Conservation (phyloP, 2,888 invertebrate genomes). For the Endotricha flammealis region DNA sequence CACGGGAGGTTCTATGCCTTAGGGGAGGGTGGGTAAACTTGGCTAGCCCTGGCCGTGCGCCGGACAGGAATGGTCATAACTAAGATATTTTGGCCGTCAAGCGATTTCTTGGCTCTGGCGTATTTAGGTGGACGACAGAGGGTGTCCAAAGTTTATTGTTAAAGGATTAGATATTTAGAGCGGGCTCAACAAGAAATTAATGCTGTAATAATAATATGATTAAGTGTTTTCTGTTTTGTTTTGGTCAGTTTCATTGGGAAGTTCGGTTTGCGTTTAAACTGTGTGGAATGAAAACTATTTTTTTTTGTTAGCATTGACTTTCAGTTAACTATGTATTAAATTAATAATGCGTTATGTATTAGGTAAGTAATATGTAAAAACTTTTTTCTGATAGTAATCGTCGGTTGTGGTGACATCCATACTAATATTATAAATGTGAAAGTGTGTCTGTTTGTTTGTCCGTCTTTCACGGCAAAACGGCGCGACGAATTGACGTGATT, state of each 20-base stretch:
- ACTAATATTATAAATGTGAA: too few relatives aligned
- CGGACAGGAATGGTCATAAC: slow-evolving; percentile 77
- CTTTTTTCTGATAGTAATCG: too few relatives aligned
- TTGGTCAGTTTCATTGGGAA: slow-evolving; percentile 16
- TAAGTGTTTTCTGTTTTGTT: slow-evolving; percentile 30
- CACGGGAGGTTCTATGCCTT: slow-evolving; percentile 46
- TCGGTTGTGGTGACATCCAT: too few relatives aligned
- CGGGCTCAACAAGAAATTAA: slow-evolving; percentile 41
- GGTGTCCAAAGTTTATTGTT: slow-evolving; percentile 52
- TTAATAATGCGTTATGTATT: too few relatives aligned
- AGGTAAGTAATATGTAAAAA: too few relatives aligned
- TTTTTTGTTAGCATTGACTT: too few relatives aligned
- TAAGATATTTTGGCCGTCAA: slow-evolving; percentile 78
- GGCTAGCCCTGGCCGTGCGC: slow-evolving; percentile 72
- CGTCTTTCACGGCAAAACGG: too few relatives aligned
- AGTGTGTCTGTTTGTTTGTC: too few relatives aligned
- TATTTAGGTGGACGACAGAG: slow-evolving; percentile 45
- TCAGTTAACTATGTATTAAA: too few relatives aligned
- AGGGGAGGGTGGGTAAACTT: slow-evolving; percentile 58
- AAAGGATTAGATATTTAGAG: slow-evolving; percentile 37
- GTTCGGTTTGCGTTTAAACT: neutral
- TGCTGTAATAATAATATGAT: slow-evolving; percentile 46
- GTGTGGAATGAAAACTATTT: too few relatives aligned
- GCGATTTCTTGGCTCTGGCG: slow-evolving; percentile 67
- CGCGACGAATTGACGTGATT: too few relatives aligned